These are phyloP conservation scores for Phoronis australis DNA, from an alignment of 2,888 invertebrate genomes.

Conservation along the genomic window DNA sequence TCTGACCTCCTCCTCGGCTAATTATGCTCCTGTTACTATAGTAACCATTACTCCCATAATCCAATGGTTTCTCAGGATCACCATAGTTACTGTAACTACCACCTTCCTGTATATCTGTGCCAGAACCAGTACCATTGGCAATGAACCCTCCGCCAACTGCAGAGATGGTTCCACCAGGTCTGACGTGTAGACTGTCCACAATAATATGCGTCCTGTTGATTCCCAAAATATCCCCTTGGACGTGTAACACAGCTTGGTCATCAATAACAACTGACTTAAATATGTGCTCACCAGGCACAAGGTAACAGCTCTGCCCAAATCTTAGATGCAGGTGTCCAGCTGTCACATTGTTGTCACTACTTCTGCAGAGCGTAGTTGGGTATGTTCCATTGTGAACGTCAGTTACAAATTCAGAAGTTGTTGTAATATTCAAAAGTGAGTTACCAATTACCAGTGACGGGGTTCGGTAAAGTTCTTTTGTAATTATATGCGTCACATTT, in stretches of 20 bases:
- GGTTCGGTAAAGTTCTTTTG: no score
- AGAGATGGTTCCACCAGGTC: conserved; percentile 18
- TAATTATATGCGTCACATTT: no score
- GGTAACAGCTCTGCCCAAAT: conserved; percentile 18
- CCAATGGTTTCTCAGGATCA: conserved; percentile 17
- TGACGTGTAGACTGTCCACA: conserved; percentile 18
- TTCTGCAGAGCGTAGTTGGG: no score
- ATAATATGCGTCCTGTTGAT: conserved; percentile 18
- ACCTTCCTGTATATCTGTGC: conserved; percentile 12
- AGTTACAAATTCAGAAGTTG: no score
- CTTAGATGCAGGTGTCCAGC: conserved; percentile 11
- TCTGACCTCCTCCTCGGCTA: conserved; percentile 24
- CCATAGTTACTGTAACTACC: conserved; percentile 32
- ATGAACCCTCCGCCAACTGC: conserved; percentile 23
- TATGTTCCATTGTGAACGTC: no score
- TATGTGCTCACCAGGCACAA: conserved; percentile 15
- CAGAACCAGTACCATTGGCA: conserved; percentile 19
- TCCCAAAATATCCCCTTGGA: conserved; percentile 21
- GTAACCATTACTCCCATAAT: conserved; percentile 29
- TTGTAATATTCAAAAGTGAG: no score
- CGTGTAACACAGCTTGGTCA: conserved; percentile 18
- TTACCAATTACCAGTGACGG: no score
- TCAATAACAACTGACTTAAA: conserved; percentile 20
- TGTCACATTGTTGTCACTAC: no score
- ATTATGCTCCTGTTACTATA: conserved; percentile 13